These are phyloP conservation scores for Leptoclinus maculatus DNA, from an alignment of 2,797 vertebrate genomes.

Conservation along the genomic window DNA sequence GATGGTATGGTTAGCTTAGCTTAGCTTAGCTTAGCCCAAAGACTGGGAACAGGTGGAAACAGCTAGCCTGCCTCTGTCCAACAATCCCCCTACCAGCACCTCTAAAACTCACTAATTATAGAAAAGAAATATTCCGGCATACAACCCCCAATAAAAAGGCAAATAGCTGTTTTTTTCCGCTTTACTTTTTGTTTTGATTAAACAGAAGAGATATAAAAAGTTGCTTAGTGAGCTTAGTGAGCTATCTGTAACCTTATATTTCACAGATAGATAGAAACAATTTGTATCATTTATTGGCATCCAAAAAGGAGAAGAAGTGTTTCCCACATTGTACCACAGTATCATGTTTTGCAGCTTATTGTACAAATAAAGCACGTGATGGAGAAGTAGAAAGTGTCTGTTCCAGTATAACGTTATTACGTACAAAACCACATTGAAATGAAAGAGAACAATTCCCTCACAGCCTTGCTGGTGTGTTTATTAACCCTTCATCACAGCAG, in stretches of 20 bases:
- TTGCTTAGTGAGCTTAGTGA: not conserved
- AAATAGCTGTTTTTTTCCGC: not conserved
- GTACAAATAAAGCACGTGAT: not conserved
- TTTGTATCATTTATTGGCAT: not conserved
- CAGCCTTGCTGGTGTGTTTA: not conserved
- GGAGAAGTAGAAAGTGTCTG: conserved; percentile 6
- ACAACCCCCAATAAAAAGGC: not conserved
- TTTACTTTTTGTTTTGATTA: not conserved
- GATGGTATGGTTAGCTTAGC: not conserved
- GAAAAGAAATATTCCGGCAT: not conserved
- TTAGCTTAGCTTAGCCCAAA: conserved; percentile 15
- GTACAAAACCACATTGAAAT: conserved; percentile 18
- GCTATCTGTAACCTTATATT: not conserved
- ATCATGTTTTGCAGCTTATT: not conserved
- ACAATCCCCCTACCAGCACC: not conserved
- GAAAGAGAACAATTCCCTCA: conserved; percentile 4
- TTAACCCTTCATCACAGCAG: conserved; percentile 7
- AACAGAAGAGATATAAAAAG: not conserved
- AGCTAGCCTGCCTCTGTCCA: not conserved
- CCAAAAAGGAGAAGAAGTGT: not conserved
- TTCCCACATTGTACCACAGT: not conserved
- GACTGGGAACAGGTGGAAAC: not conserved
- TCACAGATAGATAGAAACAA: not conserved
- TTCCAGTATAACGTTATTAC: not conserved
- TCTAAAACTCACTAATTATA: not conserved